Evolutionary conservation across 2,888 invertebrate species (phyloP).

Genomic region (Drosophila sordidula): DNA sequence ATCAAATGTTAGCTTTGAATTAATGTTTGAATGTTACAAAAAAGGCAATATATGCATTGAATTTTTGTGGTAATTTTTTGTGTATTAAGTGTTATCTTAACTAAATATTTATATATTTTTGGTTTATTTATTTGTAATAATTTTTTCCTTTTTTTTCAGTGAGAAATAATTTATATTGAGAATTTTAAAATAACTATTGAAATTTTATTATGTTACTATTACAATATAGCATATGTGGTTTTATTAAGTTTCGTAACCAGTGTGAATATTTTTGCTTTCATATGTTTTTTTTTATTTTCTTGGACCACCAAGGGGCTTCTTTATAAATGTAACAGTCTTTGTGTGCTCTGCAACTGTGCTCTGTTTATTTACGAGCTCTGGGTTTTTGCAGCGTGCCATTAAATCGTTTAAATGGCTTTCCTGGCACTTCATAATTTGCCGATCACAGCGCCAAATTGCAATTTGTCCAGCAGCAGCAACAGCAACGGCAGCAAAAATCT

Average conservation of each 20-base stretch:
- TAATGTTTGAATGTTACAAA: too few relatives aligned
- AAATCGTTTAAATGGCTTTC: slow-evolving; percentile 79
- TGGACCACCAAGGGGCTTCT: slow-evolving; percentile 41
- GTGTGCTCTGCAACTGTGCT: slow-evolving; percentile 42
- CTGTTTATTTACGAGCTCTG: slow-evolving; percentile 76
- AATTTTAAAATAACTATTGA: too few relatives aligned
- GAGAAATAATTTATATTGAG: too few relatives aligned
- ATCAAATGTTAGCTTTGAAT: too few relatives aligned
- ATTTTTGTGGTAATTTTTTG: too few relatives aligned
- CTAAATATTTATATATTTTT: too few relatives aligned
- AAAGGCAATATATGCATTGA: too few relatives aligned
- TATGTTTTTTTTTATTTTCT: neutral
- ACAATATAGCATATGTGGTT: neutral
- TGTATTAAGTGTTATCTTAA: too few relatives aligned
- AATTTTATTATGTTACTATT: too few relatives aligned
- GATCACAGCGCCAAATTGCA: slow-evolving; percentile 75
- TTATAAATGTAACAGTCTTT: slow-evolving; percentile 5
- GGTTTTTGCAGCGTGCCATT: slow-evolving; percentile 67
- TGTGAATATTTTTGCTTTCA: slow-evolving; percentile 14
- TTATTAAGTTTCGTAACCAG: slow-evolving; percentile 13
- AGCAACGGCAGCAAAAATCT: slow-evolving; percentile 23
- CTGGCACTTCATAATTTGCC: slow-evolving; percentile 81
- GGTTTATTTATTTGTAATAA: too few relatives aligned
- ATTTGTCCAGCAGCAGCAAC: slow-evolving; percentile 56
- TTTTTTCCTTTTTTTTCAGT: too few relatives aligned